Percentiles rank a stretch among this genome's conserved stretches.
Evolutionary conservation across 2,888 invertebrate genomes (phyloP).

Genomic region (Hecatera dysodea): DNA sequence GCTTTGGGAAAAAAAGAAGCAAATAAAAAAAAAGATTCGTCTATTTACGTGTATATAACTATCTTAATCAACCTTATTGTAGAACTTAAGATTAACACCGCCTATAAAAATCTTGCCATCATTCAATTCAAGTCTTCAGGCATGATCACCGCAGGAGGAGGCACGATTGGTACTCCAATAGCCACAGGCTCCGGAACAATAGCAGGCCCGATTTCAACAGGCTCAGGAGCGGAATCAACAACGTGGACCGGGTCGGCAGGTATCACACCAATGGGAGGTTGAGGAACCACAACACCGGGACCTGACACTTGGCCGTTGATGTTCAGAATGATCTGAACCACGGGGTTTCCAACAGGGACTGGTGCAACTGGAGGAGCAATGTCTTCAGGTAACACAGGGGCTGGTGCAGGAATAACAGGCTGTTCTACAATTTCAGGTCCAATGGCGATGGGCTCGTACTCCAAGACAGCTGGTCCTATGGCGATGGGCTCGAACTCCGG

Average conservation of each 20-base stretch:
- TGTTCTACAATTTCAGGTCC: constrained; percentile 49
- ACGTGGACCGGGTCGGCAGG: constrained; percentile 49
- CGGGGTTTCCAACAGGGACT: constrained; percentile 36
- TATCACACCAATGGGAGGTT: constrained; percentile 15
- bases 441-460: constrained; percentile 26
- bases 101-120: neutral
- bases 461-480: constrained; percentile 19
- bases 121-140: constrained; percentile 66
- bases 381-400: constrained; percentile 33
- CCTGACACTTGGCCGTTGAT: constrained; percentile 60
- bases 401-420: constrained; percentile 18
- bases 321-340: constrained; percentile 75
- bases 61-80: constrained; percentile 1
- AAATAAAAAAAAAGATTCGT: neutral
- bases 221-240: constrained; percentile 47
- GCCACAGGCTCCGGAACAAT: constrained; percentile 27
- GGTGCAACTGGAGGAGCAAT: constrained; percentile 24
- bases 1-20: neutral
- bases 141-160: constrained; percentile 52
- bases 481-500: constrained; percentile 18
- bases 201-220: constrained; percentile 44
- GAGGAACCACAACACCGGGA: constrained; percentile 52
- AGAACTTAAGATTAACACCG: neutral
- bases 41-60: constrained; percentile 21
- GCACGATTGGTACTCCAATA: constrained; percentile 48